Evolutionary conservation across 2,113 vertebrate species (phyloP).

Genomic region (Coturnix japonica): DNA sequence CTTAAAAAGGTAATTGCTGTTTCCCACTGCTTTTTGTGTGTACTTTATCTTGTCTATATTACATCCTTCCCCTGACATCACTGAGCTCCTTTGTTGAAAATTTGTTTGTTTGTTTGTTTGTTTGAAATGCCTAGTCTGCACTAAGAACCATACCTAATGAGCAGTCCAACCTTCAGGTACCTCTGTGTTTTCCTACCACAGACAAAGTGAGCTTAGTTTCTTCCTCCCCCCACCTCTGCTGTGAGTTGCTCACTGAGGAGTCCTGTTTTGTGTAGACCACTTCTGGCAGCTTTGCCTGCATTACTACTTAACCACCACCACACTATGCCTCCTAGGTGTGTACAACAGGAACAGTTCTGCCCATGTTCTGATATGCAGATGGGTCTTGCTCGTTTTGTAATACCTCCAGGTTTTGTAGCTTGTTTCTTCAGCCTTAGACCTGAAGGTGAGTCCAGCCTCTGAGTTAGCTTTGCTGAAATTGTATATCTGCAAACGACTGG

Average conservation of each 20-base stretch:
- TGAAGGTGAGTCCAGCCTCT: background rate
- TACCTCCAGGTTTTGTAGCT: background rate
- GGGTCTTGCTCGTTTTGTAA: background rate
- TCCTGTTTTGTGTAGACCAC: accelerated
- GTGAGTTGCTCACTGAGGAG: background rate
- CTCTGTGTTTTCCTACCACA: background rate
- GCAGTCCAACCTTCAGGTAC: background rate
- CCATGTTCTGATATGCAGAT: background rate
- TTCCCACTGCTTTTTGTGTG: background rate
- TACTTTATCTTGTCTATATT: background rate
- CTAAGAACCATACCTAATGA: background rate
- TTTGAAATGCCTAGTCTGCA: background rate
- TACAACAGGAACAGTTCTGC: background rate
- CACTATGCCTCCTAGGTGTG: background rate
- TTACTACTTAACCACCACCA: no score
- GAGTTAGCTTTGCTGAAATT: background rate
- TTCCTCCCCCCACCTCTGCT: background rate
- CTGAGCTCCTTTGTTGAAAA: background rate
- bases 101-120: background rate
- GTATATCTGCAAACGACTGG: background rate
- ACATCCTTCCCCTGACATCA: accelerated
- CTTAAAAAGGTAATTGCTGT: background rate
- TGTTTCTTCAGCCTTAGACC: background rate
- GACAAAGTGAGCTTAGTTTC: accelerated
- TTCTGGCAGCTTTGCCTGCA: background rate